Evolutionary conservation across 2,113 vertebrate genomes (phyloP).

Genomic region (Seriola quinqueradiata): DNA sequence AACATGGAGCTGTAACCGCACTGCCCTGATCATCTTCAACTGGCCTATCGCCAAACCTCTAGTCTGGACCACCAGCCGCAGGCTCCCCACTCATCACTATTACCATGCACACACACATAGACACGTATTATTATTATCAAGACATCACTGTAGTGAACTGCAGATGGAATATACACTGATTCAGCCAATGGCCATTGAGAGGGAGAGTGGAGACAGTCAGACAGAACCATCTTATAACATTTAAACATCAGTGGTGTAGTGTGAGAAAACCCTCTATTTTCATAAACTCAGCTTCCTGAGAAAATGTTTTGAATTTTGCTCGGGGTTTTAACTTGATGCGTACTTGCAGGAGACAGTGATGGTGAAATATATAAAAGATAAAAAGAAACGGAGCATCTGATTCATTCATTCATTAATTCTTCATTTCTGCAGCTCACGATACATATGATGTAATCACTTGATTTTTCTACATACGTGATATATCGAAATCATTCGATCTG

Average conservation of each 20-base stretch:
- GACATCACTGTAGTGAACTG: slow-evolving; percentile 39
- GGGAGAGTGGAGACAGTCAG: not conserved
- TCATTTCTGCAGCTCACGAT: not conserved
- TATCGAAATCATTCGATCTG: not conserved
- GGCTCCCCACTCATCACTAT: slow-evolving; percentile 51
- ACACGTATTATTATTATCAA: slow-evolving; percentile 27
- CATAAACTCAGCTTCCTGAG: not conserved
- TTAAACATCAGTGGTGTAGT: not conserved
- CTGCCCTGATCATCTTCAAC: slow-evolving; percentile 42
- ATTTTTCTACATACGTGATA: not conserved
- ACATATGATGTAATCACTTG: not conserved
- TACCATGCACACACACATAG: slow-evolving; percentile 45
- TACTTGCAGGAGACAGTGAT: not conserved
- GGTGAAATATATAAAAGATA: not conserved
- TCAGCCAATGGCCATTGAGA: slow-evolving; percentile 9
- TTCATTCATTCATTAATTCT: not conserved
- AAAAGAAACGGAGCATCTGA: not conserved
- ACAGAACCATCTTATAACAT: not conserved
- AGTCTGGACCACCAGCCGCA: slow-evolving; percentile 63
- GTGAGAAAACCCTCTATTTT: not conserved
- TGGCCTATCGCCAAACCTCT: slow-evolving; percentile 58
- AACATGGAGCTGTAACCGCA: slow-evolving; percentile 49
- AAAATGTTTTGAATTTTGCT: not conserved
- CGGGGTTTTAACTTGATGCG: not conserved
- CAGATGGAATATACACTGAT: slow-evolving; percentile 21